Evolutionary conservation across 2,797 vertebrate genomes (phyloP).

Genomic region (Gephyroberyx darwinii): DNA sequence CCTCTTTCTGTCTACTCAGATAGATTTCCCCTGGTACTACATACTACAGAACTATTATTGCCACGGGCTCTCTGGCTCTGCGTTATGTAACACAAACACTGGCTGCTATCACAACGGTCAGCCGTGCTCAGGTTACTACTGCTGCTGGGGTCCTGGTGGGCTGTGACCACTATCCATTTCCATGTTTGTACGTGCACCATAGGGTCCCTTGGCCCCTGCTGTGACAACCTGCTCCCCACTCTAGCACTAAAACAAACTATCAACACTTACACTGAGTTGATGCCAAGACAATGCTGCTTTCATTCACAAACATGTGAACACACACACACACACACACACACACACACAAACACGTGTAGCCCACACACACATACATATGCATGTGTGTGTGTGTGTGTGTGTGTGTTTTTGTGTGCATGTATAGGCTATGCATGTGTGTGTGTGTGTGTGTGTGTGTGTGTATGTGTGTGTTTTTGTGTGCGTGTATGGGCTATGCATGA

Average conservation of each 20-base stretch:
- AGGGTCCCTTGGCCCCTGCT: conserved; percentile 67
- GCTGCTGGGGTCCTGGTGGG: conserved; percentile 38
- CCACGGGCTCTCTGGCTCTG: conserved; percentile 50
- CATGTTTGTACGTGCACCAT: conserved; percentile 57
- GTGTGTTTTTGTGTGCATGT: neutral
- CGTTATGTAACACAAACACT: conserved; percentile 82
- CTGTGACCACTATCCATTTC: conserved; percentile 21
- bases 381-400: neutral
- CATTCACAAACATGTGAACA: conserved; percentile 49
- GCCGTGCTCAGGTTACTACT: conserved; percentile 69
- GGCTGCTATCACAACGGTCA: conserved; percentile 80
- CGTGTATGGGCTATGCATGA: too few species aligned
- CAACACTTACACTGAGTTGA: conserved; percentile 11
- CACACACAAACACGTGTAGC: neutral
- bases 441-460: too few species aligned
- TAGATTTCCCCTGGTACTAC: conserved; percentile 67
- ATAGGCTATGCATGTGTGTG: neutral
- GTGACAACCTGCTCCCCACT: conserved; percentile 70
- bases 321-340: neutral
- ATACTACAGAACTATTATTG: conserved; percentile 66
- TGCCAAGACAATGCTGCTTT: conserved; percentile 40
- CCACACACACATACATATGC: conserved; percentile 11
- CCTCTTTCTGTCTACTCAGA: conserved; percentile 68
- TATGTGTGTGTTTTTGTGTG: too few species aligned
- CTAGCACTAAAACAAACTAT: conserved; percentile 35